Percentiles rank a stretch among this genome's conserved stretches.
These are phyloP conservation scores for Hydropsyche tenuis DNA, from an alignment of 1,140 invertebrate species.

Conservation along the genomic window DNA sequence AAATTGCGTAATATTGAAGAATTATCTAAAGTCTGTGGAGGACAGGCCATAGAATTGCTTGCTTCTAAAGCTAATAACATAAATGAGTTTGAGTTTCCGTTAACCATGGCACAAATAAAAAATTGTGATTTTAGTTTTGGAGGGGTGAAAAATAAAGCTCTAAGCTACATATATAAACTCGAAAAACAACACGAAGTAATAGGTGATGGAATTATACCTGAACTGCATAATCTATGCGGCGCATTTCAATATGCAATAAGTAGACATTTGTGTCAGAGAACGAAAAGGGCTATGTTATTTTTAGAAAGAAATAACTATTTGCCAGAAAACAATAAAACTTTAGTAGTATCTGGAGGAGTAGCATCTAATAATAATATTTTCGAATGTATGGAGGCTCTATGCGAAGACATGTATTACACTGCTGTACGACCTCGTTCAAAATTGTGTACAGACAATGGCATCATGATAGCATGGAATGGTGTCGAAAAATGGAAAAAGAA, in stretches of 20 bases:
- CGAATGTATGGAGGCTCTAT: slow-evolving; percentile 71
- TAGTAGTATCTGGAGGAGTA: slow-evolving; percentile 93
- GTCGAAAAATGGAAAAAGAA: slow-evolving; percentile 68
- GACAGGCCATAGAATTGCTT: slow-evolving; percentile 83
- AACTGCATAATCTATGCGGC: slow-evolving; percentile 86
- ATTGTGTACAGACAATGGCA: slow-evolving; percentile 96
- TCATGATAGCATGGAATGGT: slow-evolving; percentile 99
- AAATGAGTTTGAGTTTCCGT: slow-evolving; percentile 70
- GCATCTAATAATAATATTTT: slow-evolving; percentile 90
- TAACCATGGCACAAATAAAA: slow-evolving; percentile 65
- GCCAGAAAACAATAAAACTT: slow-evolving; percentile 62
- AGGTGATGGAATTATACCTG: slow-evolving; percentile 76
- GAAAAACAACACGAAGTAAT: slow-evolving; percentile 67
- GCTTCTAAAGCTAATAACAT: slow-evolving; percentile 74
- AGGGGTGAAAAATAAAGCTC: slow-evolving; percentile 70
- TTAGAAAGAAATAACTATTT: slow-evolving; percentile 69
- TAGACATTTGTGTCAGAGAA: slow-evolving; percentile 80
- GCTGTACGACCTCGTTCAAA: slow-evolving; percentile 80
- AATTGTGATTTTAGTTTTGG: slow-evolving; percentile 89
- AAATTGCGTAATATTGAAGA: slow-evolving; percentile 82
- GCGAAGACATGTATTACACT: slow-evolving; percentile 69
- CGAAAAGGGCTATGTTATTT: slow-evolving; percentile 84
- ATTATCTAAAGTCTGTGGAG: slow-evolving; percentile 78
- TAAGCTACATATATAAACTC: slow-evolving; percentile 63
- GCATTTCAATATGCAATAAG: slow-evolving; percentile 78